phyloP scores from a whole-genome alignment of 2,888 invertebrate genomes.

The Ganaspis brasiliensis region DNA sequence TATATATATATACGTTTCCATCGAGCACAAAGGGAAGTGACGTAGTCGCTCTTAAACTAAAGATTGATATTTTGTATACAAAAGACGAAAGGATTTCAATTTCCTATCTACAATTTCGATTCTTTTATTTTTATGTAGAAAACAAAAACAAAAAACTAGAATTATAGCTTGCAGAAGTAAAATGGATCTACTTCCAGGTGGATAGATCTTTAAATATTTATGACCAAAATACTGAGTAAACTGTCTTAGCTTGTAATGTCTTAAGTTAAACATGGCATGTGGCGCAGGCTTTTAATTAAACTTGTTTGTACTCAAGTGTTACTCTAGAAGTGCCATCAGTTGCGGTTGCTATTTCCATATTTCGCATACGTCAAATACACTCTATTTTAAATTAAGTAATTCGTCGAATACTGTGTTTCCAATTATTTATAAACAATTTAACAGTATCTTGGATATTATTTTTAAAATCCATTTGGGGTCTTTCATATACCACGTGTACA shows the following conservation, averaged over 20 bases:
- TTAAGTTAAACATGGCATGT: constrained; percentile 26
- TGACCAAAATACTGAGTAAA: constrained; percentile 3
- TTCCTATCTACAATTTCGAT: not conserved
- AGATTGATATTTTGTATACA: not conserved
- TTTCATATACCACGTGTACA: too few relatives aligned
- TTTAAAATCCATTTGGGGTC: too few relatives aligned
- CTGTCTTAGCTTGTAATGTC: constrained; percentile 32
- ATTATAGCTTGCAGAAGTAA: not conserved
- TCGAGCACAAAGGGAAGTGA: not conserved
- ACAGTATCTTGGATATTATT: too few relatives aligned
- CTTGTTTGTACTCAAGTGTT: constrained; percentile 24
- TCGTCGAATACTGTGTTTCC: not conserved
- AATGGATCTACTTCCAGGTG: not conserved
- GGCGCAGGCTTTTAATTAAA: constrained; percentile 34
- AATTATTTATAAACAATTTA: not conserved
- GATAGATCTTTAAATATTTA: not conserved
- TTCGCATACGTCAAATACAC: not conserved
- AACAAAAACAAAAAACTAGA: not conserved
- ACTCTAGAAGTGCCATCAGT: constrained; percentile 18
- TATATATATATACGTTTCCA: constrained; percentile 1
- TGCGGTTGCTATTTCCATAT: constrained; percentile 30
- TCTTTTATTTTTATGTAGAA: not conserved
- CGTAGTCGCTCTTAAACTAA: not conserved
- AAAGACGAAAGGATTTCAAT: not conserved
- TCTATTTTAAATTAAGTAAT: not conserved